A percentile compares a stretch with the other conserved stretches of the same genome.
Evolutionary conservation across 2,113 vertebrate species (phyloP).

Genomic region (Himantopus leucocephalus): DNA sequence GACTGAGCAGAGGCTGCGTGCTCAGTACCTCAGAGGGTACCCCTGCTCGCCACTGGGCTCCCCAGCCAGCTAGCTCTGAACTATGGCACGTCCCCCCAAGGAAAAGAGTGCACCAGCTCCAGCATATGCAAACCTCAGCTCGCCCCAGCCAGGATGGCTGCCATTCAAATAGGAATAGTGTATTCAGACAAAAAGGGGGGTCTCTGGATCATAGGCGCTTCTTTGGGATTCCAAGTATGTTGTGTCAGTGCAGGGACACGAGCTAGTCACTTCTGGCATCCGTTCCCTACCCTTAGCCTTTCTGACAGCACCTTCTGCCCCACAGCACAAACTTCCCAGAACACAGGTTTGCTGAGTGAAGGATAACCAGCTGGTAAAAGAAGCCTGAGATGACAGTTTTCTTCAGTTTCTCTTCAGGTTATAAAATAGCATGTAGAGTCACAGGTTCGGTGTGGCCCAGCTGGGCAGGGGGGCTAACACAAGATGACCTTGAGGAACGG

Average conservation of each 20-base stretch:
- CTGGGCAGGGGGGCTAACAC: not conserved
- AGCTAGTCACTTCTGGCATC: not conserved
- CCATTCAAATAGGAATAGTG: not conserved
- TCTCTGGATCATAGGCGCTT: not conserved
- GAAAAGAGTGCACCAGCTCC: not conserved
- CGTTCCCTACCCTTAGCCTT: not conserved
- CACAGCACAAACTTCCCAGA: not conserved
- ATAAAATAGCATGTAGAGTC: not conserved
- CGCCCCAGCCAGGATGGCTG: not conserved
- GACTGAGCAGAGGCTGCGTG: not conserved
- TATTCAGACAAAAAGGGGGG: not conserved
- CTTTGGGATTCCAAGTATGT: not conserved
- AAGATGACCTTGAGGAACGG: not conserved
- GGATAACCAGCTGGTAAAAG: not conserved
- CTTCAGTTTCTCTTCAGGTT: not conserved
- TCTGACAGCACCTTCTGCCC: not conserved
- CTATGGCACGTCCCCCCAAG: accelerated
- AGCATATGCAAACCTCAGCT: not conserved
- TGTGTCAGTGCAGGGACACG: not conserved
- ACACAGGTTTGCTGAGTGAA: not conserved
- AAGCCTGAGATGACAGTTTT: not conserved
- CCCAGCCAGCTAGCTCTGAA: not conserved
- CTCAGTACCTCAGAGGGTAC: not conserved
- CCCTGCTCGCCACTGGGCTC: not conserved
- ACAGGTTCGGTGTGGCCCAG: not conserved